phyloP scores from a whole-genome alignment of 53 echinoderm and acorn worm genomes.

The Stichopus horrens region DNA sequence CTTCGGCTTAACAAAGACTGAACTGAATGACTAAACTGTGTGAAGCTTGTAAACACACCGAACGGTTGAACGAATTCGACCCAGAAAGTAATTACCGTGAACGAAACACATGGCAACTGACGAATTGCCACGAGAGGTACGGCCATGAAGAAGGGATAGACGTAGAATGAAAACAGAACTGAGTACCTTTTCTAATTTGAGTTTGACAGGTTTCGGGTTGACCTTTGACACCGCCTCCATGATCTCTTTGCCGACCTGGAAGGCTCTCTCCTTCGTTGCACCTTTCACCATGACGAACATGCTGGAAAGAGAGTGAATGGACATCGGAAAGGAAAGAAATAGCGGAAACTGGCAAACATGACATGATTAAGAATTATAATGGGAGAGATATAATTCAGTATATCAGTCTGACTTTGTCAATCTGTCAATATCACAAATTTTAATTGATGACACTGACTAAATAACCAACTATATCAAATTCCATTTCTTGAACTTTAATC shows the following conservation, averaged over 20 bases:
- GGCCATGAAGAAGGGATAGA: neutral
- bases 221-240: conserved; percentile 79
- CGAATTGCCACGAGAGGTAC: neutral
- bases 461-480: neutral
- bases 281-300: conserved; percentile 92
- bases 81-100: neutral
- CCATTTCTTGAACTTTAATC: neutral
- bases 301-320: conserved; percentile 50
- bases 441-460: neutral
- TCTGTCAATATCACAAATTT: neutral
- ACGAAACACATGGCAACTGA: no score
- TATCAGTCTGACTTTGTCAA: neutral
- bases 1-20: no score
- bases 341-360: neutral
- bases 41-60: no score
- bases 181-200: conserved; percentile 89
- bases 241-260: conserved; percentile 84
- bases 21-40: no score
- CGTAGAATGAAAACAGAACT: neutral
- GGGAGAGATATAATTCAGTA: neutral
- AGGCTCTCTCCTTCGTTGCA: conserved; percentile 81
- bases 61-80: neutral
- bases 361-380: neutral
- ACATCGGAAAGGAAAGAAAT: neutral
- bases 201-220: conserved; percentile 97